These are phyloP conservation scores for Apamea crenata DNA, from an alignment of 2,888 invertebrate species.

Conservation along the genomic window DNA sequence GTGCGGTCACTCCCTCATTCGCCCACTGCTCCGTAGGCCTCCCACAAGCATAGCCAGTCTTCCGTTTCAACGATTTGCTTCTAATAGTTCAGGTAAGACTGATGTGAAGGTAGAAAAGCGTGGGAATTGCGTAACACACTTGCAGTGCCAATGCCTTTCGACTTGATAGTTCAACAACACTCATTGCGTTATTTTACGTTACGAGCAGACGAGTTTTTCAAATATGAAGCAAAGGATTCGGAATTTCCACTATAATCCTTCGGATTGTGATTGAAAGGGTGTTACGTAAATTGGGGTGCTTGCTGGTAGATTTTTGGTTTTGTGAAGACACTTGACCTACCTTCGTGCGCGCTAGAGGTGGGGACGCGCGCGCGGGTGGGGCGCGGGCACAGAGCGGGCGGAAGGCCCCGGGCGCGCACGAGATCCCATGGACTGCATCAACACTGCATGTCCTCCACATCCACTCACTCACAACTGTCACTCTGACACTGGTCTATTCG, in stretches of 20 bases:
- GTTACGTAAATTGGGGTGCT: not conserved
- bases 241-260: not conserved
- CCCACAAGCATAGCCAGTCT: not conserved
- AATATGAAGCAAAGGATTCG: not conserved
- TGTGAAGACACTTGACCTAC: slow-evolving; percentile 3
- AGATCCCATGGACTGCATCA: slow-evolving; percentile 50
- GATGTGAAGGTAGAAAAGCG: not conserved
- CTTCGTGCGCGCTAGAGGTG: slow-evolving; percentile 7
- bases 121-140: not conserved
- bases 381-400: slow-evolving; percentile 38
- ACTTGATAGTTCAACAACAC: not conserved
- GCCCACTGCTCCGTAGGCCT: not conserved
- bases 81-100: not conserved
- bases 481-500: slow-evolving; percentile 19
- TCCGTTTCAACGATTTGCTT: not conserved
- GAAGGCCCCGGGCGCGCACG: slow-evolving; percentile 47
- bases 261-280: not conserved
- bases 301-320: too few species aligned
- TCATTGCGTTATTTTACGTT: not conserved
- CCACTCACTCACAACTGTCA: slow-evolving; percentile 32
- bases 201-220: not conserved
- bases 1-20: not conserved
- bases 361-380: not conserved
- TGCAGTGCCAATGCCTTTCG: too few species aligned
- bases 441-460: slow-evolving; percentile 24